These are phyloP conservation scores for Volucella bombylans DNA, from an alignment of 2,888 invertebrate genomes.

Conservation along the genomic window DNA sequence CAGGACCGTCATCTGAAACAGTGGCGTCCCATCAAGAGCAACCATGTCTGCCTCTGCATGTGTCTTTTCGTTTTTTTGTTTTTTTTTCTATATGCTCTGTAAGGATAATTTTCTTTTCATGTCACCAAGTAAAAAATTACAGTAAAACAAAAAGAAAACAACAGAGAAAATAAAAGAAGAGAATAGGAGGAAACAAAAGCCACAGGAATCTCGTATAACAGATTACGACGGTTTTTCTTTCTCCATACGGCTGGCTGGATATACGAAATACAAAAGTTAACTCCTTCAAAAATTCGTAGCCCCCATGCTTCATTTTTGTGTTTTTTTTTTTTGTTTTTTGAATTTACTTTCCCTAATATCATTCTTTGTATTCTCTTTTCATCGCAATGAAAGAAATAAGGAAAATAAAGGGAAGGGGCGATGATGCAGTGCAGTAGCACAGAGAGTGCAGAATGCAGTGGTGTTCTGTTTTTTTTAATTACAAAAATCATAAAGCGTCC, in stretches of 20 bases:
- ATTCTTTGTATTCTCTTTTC: not conserved
- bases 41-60: no score
- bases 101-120: not conserved
- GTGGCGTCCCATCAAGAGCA: no score
- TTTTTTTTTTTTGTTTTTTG: not conserved
- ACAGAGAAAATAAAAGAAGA: no score
- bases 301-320: conserved; percentile 22
- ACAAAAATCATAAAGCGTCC: conserved; percentile 70
- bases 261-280: not conserved
- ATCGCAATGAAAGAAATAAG: conserved; percentile 1
- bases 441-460: conserved; percentile 34
- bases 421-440: not conserved
- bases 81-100: no score
- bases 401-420: not conserved
- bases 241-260: conserved; percentile 2
- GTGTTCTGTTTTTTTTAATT: conserved; percentile 64
- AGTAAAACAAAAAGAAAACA: not conserved
- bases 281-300: not conserved
- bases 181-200: conserved; percentile 4
- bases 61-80: no score
- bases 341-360: not conserved
- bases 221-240: conserved; percentile 51
- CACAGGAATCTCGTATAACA: conserved; percentile 53
- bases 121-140: conserved; percentile 36
- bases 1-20: no score